Percentiles rank a stretch among this genome's conserved stretches.
phyloP scores from a whole-genome alignment of 2,113 vertebrate genomes.

The Gila orcuttii region DNA sequence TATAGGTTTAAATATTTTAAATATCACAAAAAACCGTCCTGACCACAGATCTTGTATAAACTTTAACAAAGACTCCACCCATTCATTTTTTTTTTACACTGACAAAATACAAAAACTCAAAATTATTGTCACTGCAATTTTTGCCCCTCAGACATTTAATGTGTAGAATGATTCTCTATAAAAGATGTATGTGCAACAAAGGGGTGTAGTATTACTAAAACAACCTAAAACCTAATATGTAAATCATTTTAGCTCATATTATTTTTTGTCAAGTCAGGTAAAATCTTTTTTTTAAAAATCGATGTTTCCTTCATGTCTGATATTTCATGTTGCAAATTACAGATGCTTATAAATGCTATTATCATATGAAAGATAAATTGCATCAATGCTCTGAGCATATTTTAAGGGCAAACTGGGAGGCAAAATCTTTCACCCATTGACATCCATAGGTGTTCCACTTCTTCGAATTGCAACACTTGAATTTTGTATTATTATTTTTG shows the following conservation, averaged over 20 bases:
- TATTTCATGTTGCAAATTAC: neutral
- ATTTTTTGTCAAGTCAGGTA: neutral
- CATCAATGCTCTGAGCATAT: slow-evolving; percentile 36
- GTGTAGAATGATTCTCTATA: slow-evolving; percentile 44
- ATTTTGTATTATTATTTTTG: neutral
- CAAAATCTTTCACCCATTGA: slow-evolving; percentile 44
- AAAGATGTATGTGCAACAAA: slow-evolving; percentile 39
- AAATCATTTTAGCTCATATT: neutral
- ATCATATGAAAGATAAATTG: slow-evolving; percentile 27
- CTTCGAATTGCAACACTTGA: slow-evolving; percentile 14
- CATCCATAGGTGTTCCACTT: slow-evolving; percentile 56
- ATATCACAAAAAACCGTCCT: slow-evolving; percentile 77
- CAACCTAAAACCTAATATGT: neutral
- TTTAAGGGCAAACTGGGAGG: slow-evolving; percentile 45
- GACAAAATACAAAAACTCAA: slow-evolving; percentile 46
- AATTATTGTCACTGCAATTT: slow-evolving; percentile 54
- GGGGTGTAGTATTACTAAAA: neutral
- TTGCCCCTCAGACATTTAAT: slow-evolving; percentile 46
- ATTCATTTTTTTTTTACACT: slow-evolving; percentile 49
- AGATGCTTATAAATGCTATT: neutral
- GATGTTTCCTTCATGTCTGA: neutral
- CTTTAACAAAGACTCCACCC: slow-evolving; percentile 69
- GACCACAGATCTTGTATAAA: slow-evolving; percentile 73
- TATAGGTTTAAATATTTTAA: slow-evolving; percentile 83
- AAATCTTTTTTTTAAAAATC: neutral